Evolutionary conservation across 2,888 invertebrate species (phyloP), one percentile per base, ranked within the genome.

Genomic region (Philaethria dido): DNA sequence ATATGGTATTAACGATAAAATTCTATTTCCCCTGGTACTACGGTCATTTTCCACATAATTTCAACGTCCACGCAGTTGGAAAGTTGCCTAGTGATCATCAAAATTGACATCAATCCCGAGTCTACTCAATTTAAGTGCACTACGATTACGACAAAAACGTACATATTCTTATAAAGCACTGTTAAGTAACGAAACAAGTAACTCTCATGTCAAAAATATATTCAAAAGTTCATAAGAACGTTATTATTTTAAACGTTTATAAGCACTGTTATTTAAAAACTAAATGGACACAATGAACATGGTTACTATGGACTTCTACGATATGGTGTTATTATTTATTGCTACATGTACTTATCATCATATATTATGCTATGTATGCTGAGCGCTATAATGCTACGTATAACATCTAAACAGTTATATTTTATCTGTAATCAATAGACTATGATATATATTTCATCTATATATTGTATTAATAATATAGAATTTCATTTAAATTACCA

Each of bases 251-350:
- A 14, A 29, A 63, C 29, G 45, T 55, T 55, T 45, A 9, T 18
- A 36, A 20, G 33, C 39, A n/a, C n/a, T n/a, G n/a, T n/a, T n/a
- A n/a, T 42, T 3, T 42, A 61, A 33, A 61, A 55, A 39, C n/a
- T 39, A 13, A 59, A 29, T 8, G 47, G n/a, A 66, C 54, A 61
- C 44, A 70, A 52, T 66, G 54, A 33, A 62, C 64, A 65, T 47
- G 62, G 60, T 60, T 67, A 62, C 65, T 67, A 57, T 55, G 44
- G 61, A 67, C 68, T 64, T 64, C 70, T 72, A 72, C 68, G 61
- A 22, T 22, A 48, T 22, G 22, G 22, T 9, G 13, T 3, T 1
- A 22, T 22, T 22, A 22, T n/a, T n/a, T n/a, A n/a, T n/a, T 33
- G 33, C 11, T 33, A 9, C 4, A 11, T 13, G 4, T 16, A 52